Evolutionary conservation across 2,113 vertebrate species (phyloP), one percentile per base, ranked within the genome.

Genomic region (Syngnathus floridae): DNA sequence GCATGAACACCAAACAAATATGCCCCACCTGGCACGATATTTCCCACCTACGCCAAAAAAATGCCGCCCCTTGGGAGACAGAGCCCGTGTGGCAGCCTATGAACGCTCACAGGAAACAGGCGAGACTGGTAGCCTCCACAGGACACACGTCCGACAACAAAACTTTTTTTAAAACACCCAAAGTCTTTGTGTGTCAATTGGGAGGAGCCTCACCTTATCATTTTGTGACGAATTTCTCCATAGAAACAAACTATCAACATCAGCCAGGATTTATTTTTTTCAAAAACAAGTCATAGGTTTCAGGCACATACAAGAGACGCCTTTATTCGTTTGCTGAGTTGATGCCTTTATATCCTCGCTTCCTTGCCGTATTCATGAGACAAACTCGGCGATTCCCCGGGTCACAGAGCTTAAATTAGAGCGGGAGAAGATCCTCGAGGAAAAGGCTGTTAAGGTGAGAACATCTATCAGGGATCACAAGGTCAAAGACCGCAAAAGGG

Each of bases 71-170:
- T 4, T 22, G 79, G 64, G 83, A 77, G 83, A 82, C 83, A 77
- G 65, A 79, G 72, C 49, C 64, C 60, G 56, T 71, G 76, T 75
- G 72, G 80, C 74, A 79, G 79, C 67, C 69, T 61, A 64, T 76
- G 78, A 82, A 78, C 80, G 72, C 80, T 75, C 72, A 84, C 85
- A 87, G 87, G 86, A 89, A 89, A 73, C 83, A 78, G 87, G 65
- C 80, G 66, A 86, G 84, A 89, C 87, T 71, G 64, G 79, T 65
- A 70, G 84, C 80, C 82, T 58, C 67, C 75, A 86, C 81, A 81
- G 84, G 82, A 88, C 81, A 84, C 72, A 69, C 45, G 49, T 72
- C 75, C 75, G 75, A 74, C 65, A 85, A 80, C 74, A 84, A 81
- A 84, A 84, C 19, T 10, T 79, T 13, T 79, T 62, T 67, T 40